Evolutionary conservation across 2,888 invertebrate species (phyloP).

Genomic region (Acronicta alni): DNA sequence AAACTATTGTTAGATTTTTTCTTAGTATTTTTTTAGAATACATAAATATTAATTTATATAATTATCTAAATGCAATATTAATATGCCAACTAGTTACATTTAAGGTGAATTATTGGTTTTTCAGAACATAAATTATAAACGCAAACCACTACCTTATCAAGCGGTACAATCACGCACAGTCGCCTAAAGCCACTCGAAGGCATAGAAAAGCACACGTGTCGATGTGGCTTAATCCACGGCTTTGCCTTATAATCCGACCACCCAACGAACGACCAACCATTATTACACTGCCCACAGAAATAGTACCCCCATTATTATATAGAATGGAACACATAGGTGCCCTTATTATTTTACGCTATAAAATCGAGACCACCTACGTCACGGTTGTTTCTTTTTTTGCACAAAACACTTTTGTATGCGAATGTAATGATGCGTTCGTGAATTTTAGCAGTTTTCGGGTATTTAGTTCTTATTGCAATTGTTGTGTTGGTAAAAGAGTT

Average conservation of each 20-base stretch:
- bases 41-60: too few species aligned
- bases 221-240: conserved; percentile 84
- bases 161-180: conserved; percentile 74
- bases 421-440: conserved; percentile 86
- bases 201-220: conserved; percentile 84
- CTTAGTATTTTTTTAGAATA: too few species aligned
- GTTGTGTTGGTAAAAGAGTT: conserved; percentile 47
- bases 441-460: conserved; percentile 79
- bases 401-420: conserved; percentile 71
- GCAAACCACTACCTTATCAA: conserved; percentile 52
- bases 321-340: conserved; percentile 81
- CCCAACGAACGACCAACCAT: conserved; percentile 78
- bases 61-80: too few species aligned
- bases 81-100: too few species aligned
- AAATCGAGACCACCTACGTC: conserved; percentile 85
- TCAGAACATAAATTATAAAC: conserved; percentile 16
- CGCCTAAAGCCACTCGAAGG: conserved; percentile 81
- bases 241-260: conserved; percentile 86
- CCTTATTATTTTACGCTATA: conserved; percentile 84
- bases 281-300: conserved; percentile 81
- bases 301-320: conserved; percentile 84
- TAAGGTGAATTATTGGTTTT: conserved; percentile 8
- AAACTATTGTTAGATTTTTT: too few species aligned
- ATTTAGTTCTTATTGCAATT: conserved; percentile 64
- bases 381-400: conserved; percentile 63